Percentiles rank a stretch among this genome's conserved stretches.
Conservation (phyloP, 2,888 invertebrate species). For the Agriopis aurantiaria region DNA sequence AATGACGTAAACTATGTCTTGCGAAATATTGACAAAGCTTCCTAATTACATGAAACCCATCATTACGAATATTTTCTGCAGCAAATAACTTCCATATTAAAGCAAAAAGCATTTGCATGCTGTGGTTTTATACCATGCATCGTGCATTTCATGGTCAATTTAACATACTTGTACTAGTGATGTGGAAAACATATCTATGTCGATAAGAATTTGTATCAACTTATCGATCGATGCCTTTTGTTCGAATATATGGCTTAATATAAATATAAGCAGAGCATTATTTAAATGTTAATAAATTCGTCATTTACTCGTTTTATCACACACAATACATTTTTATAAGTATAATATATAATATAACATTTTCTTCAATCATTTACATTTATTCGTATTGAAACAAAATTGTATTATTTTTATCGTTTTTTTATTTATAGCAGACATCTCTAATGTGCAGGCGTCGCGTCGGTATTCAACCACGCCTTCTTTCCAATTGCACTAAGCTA, state of each 20-base stretch:
- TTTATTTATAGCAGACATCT: background rate
- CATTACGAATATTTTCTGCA: slow-evolving; percentile 23
- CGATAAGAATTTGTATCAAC: slow-evolving; percentile 6
- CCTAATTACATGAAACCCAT: slow-evolving; percentile 13
- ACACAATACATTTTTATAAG: too few relatives aligned
- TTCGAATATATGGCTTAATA: background rate
- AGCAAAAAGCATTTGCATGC: slow-evolving; percentile 35
- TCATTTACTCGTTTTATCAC: too few relatives aligned
- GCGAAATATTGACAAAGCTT: slow-evolving; percentile 2
- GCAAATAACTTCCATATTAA: slow-evolving; percentile 12
- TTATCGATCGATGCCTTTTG: background rate
- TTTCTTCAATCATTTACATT: too few relatives aligned
- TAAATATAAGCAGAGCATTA: too few relatives aligned
- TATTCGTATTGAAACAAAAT: too few relatives aligned
- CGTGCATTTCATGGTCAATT: slow-evolving; percentile 45
- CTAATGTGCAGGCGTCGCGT: slow-evolving; percentile 39
- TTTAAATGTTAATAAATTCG: too few relatives aligned
- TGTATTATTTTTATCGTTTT: slow-evolving; percentile 11
- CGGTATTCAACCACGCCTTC: slow-evolving; percentile 44
- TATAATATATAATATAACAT: too few relatives aligned
- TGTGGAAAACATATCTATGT: background rate
- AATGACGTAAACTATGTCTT: slow-evolving; percentile 3
- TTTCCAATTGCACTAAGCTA: slow-evolving; percentile 44
- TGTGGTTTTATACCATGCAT: slow-evolving; percentile 29
- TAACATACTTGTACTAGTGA: slow-evolving; percentile 21